Base-by-base conservation (phyloP, 2,113 vertebrate species). In the Theristicus caerulescens region DNA sequence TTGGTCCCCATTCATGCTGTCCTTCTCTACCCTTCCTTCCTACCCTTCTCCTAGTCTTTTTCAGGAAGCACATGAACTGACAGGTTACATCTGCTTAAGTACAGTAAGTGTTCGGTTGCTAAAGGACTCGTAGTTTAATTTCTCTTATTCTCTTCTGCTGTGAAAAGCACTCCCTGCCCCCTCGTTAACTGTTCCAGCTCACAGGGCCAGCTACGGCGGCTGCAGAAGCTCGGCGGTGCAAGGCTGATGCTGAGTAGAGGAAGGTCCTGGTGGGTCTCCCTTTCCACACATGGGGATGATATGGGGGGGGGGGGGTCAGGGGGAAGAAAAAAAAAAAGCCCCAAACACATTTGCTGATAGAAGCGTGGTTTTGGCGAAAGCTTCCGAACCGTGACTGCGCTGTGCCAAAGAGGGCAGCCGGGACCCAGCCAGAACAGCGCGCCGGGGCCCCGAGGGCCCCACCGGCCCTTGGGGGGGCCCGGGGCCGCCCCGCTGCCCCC, bases 161-260 rank as follows among this genome's bases (percentile, higher is more conserved):
- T 6, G 6, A 34, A 34, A 81, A 62, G 54, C 62, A 12, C n/a
- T 32, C 22, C 38, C 40, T 92, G 27, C 0, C 8, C 25, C 13
- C 15, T 10, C 18, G 20, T 72, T 58, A 82, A 26, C 44, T 49
- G 8, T 58, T 82, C 20, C 49, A 51, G 36, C 22, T 54, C 52
- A 11, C 1, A 6, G 21, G 26, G 66, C 21, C 42, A 76, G 0
- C 38, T 46, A 0, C 7, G 15, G 38, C 2, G 1, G 71, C 57
- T 58, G 47, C 65, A 78, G 90, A 25, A 65, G 62, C 15, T 64
- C 58, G 29, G 55, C 3, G 4, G 10, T 36, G 14, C 16, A 62
- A 52, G 14, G 16, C 16, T 49, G 52, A 47, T 19, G 62, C 16
- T 32, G 29, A 55, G 26, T 7, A 22, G 29, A 47, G 17, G 20